Base-by-base conservation (phyloP, 1,140 invertebrate genomes). In the Cydia fagiglandana region DNA sequence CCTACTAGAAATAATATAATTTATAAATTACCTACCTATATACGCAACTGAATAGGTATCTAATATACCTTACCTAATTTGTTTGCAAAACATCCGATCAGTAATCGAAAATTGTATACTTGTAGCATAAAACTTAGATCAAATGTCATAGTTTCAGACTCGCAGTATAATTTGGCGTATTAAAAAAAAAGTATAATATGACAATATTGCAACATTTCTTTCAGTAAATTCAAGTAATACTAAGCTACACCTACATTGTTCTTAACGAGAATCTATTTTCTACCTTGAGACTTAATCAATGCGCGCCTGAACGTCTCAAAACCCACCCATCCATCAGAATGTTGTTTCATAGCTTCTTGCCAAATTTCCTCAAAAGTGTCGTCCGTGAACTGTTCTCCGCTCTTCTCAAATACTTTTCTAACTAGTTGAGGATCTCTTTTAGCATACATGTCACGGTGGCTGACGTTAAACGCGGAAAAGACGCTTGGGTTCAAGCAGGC, bases 371-470 rank as follows among this genome's bases (percentile, higher is more conserved):
- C 73, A 64, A 85, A 85, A 10, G 24, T 73, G 41, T 83, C 73
- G 47, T 83, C 76, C 15, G 77, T 77, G n/a, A 83, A 81, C 2
- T 75, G 75, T 56, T 80, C 77, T 17, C 80, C 81, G n/a, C 74
- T 30, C 9, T 76, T 76, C 68, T 83, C 77, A 75, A 82, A 85
- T 10, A 85, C 77, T 64, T 34, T 80, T 74, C 75, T 80, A 15
- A 85, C 70, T 13, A 74, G 24, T 5, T 76, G 38, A 7, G 76
- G 77, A 10, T 75, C 66, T 10, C 78, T 75, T 73, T 79, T 80
- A 5, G 78, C 75, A 61, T 76, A 84, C 80, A 84, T 80, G 73
- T 84, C 81, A 0, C 82, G 78, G 76, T 84, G 83, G 28, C 20
- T 80, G 0, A 84, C 73, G 10, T 76, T 73, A 4, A 79, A 10